Percentiles rank a stretch among this genome's conserved stretches.
Conservation (phyloP, 2,797 vertebrate genomes). For the Hybognathus amarus region DNA sequence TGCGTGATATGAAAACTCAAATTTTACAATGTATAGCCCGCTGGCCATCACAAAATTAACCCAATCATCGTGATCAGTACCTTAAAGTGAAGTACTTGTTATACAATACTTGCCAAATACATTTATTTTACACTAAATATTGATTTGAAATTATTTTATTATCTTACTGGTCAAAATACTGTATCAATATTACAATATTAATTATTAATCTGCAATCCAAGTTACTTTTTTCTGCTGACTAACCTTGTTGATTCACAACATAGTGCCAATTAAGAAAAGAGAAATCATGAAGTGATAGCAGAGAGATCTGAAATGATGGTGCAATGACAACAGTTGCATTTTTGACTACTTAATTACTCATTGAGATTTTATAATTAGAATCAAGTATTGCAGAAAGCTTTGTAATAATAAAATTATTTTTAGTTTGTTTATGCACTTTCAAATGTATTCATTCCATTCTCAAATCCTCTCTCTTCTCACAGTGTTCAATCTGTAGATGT, state of each 20-base stretch:
- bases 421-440: not conserved
- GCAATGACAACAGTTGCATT: not conserved
- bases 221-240: not conserved
- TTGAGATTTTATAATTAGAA: not conserved
- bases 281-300: not conserved
- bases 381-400: not conserved
- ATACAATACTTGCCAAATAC: not conserved
- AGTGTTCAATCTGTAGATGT: constrained; percentile 49
- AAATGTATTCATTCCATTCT: not conserved
- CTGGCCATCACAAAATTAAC: not conserved
- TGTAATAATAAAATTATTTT: not conserved
- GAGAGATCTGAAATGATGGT: not conserved
- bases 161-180: not conserved
- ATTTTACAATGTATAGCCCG: not conserved
- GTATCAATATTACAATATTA: not conserved
- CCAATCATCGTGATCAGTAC: not conserved
- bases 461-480: constrained; percentile 8
- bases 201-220: not conserved
- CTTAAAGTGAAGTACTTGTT: not conserved
- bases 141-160: not conserved
- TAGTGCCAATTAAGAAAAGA: not conserved
- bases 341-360: not conserved
- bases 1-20: not conserved
- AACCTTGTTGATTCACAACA: not conserved
- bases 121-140: not conserved